Evolutionary conservation across 1,140 invertebrate species (phyloP).

Genomic region (Epicauta chinensis): DNA sequence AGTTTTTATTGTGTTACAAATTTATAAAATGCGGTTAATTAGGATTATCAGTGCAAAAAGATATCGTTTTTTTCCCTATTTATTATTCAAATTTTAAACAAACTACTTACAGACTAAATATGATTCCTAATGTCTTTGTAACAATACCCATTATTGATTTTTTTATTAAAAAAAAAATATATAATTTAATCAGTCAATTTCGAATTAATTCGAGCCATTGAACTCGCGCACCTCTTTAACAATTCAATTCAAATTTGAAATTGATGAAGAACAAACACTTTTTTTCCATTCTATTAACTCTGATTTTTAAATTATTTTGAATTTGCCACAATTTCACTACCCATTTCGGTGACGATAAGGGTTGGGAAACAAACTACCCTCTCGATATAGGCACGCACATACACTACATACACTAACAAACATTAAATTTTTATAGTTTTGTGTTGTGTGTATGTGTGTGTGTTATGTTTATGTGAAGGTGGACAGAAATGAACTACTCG

Average conservation of each 20-base stretch:
- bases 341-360: no score
- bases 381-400: neutral
- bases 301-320: no score
- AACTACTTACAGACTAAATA: conserved; percentile 65
- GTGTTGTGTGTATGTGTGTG: no score
- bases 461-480: conserved; percentile 5
- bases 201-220: conserved; percentile 1
- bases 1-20: neutral
- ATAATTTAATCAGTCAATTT: no score
- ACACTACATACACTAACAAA: neutral
- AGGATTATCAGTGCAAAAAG: conserved; percentile 1
- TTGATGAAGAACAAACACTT: no score
- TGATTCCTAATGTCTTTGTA: conserved; percentile 62
- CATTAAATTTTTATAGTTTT: no score
- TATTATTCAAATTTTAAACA: neutral
- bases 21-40: conserved; percentile 3
- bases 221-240: conserved; percentile 2
- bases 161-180: conserved; percentile 25
- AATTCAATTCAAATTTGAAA: neutral
- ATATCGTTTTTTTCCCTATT: neutral
- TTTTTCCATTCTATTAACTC: no score
- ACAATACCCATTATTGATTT: conserved; percentile 54
- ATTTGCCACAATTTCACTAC: no score
- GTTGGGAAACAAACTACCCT: neutral
- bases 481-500: conserved; percentile 11